phyloP scores from a whole-genome alignment of 2,888 invertebrate genomes.

The Diloba caeruleocephala region DNA sequence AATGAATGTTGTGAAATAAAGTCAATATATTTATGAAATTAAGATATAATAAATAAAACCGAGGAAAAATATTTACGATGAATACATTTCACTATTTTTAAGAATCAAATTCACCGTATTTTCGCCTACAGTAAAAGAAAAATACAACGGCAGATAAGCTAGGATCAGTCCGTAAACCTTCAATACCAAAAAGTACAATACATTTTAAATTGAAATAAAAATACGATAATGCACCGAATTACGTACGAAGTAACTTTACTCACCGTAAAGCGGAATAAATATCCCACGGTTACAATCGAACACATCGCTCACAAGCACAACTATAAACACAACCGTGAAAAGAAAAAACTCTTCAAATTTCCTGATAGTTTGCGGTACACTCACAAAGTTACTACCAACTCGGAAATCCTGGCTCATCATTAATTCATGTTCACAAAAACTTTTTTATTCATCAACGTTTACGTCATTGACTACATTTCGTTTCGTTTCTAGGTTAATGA shows the following conservation, averaged over 20 bases:
- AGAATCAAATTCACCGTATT: too few species aligned
- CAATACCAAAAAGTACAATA: too few species aligned
- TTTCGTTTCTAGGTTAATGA: constrained; percentile 66
- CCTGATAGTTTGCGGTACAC: constrained; percentile 47
- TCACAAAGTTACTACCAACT: constrained; percentile 44
- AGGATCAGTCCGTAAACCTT: too few species aligned
- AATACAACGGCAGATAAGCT: too few species aligned
- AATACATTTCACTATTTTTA: too few species aligned
- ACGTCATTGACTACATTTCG: constrained; percentile 60
- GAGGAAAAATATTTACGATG: too few species aligned
- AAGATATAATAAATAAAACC: too few species aligned
- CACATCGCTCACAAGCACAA: constrained; percentile 77
- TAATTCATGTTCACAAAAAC: constrained; percentile 68
- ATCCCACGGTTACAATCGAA: constrained; percentile 73
- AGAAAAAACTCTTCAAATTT: constrained; percentile 57
- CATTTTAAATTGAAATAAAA: constrained; percentile 1
- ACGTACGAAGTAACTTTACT: constrained; percentile 59
- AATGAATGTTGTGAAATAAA: too few species aligned
- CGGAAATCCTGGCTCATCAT: constrained; percentile 53
- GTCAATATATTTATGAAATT: too few species aligned
- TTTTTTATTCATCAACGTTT: constrained; percentile 68
- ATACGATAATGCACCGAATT: constrained; percentile 13
- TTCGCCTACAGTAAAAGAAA: too few species aligned
- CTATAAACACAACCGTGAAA: constrained; percentile 62
- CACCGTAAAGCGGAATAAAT: constrained; percentile 75